phyloP scores from a whole-genome alignment of 2,113 vertebrate species.

The Carettochelys insculpta region DNA sequence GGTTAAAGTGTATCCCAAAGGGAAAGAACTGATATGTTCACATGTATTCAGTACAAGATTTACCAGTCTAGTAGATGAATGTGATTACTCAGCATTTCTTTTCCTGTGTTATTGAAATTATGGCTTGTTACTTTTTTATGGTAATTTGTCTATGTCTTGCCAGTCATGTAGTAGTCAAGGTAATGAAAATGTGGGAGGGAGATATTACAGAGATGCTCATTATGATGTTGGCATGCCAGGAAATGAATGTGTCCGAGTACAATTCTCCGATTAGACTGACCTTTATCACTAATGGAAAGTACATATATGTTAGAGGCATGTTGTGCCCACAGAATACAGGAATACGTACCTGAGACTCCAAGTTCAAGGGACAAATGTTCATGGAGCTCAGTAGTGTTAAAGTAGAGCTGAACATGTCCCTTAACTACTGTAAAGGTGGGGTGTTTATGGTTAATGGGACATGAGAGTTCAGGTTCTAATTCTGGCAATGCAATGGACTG shows the following conservation, averaged over 20 bases:
- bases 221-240: neutral
- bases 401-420: neutral
- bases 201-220: neutral
- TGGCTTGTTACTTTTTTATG: slow-evolving; percentile 46
- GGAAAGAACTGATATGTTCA: slow-evolving; percentile 31
- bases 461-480: neutral
- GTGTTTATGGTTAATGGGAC: no score
- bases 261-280: slow-evolving; percentile 11
- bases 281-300: no score
- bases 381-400: neutral
- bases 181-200: neutral
- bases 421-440: no score
- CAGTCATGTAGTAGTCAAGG: slow-evolving; percentile 9
- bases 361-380: neutral
- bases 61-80: slow-evolving; percentile 33
- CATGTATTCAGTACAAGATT: slow-evolving; percentile 49
- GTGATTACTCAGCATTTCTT: slow-evolving; percentile 49
- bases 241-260: slow-evolving; percentile 12
- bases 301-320: no score
- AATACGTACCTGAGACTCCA: neutral
- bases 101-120: slow-evolving; percentile 52
- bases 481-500: neutral
- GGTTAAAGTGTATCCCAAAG: slow-evolving; percentile 21
- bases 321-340: neutral
- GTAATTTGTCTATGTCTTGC: slow-evolving; percentile 28